Conservation (phyloP, 1,140 invertebrate species). For the Choristoneura fumiferana region DNA sequence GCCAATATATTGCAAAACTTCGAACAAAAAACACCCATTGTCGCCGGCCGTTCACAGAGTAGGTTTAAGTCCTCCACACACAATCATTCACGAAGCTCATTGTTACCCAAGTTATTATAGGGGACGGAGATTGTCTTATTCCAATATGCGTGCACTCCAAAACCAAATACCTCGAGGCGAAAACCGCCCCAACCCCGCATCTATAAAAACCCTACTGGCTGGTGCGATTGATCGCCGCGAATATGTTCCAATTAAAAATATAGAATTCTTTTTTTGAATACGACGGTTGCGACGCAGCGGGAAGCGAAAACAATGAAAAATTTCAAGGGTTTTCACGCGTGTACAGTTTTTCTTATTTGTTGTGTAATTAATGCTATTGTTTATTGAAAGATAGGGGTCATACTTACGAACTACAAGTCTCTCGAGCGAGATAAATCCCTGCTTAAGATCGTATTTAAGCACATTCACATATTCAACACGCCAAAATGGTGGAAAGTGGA, state of each 20-base stretch:
- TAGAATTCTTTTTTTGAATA: slow-evolving; percentile 31
- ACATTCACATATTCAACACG: no score
- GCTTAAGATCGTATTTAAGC: no score
- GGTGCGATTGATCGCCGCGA: slow-evolving; percentile 54
- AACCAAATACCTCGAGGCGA: slow-evolving; percentile 59
- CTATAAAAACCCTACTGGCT: slow-evolving; percentile 36
- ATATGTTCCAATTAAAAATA: slow-evolving; percentile 72
- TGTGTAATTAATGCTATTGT: not conserved
- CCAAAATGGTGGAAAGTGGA: no score
- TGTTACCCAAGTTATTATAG: slow-evolving; percentile 51
- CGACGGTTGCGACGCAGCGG: slow-evolving; percentile 40
- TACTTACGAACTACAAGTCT: no score
- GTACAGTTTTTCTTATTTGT: slow-evolving; percentile 7
- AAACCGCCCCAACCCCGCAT: slow-evolving; percentile 27
- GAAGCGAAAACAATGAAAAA: slow-evolving; percentile 31
- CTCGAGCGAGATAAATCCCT: no score
- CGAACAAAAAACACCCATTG: no score
- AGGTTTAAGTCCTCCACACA: no score
- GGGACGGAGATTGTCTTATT: slow-evolving; percentile 57
- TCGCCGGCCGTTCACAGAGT: no score
- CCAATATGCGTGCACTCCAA: slow-evolving; percentile 54
- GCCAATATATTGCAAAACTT: no score
- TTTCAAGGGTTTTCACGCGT: slow-evolving; percentile 8
- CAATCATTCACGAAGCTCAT: slow-evolving; percentile 31
- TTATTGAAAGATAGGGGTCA: no score